Percentiles rank a stretch among this genome's conserved stretches.
Conservation (phyloP, 2,888 invertebrate species). For the Dynastes tityus region DNA sequence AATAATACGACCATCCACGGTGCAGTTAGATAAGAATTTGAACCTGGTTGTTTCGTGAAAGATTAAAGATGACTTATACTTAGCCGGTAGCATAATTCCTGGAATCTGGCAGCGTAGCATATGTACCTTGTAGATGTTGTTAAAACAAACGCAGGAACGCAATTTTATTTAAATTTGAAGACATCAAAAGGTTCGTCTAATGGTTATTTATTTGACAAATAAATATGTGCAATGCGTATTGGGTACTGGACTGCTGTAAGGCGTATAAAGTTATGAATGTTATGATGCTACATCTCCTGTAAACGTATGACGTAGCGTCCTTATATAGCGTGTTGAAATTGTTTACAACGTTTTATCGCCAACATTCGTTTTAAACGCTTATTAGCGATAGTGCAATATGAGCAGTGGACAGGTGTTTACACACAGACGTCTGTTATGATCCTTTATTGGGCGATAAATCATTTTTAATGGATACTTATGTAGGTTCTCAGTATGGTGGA, state of each 20-base stretch:
- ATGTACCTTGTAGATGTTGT: no score
- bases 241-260: not conserved
- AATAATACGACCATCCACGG: not conserved
- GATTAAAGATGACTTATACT: conserved; percentile 6
- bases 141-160: not conserved
- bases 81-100: not conserved
- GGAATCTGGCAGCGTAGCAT: not conserved
- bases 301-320: not conserved
- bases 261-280: not conserved
- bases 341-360: conserved; percentile 1
- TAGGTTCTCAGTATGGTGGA: no score
- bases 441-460: conserved; percentile 5
- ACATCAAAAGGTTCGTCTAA: conserved; percentile 5
- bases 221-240: not conserved
- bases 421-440: not conserved
- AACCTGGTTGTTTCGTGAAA: not conserved
- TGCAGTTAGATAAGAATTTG: not conserved
- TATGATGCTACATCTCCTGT: not conserved
- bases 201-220: conserved; percentile 18
- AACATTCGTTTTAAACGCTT: not conserved
- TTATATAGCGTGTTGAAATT: not conserved
- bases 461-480: not conserved
- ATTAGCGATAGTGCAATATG: not conserved
- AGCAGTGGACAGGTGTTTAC: conserved; percentile 5
- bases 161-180: not conserved